Conservation (phyloP, 2,888 invertebrate species). For the Galerucella pusilla region DNA sequence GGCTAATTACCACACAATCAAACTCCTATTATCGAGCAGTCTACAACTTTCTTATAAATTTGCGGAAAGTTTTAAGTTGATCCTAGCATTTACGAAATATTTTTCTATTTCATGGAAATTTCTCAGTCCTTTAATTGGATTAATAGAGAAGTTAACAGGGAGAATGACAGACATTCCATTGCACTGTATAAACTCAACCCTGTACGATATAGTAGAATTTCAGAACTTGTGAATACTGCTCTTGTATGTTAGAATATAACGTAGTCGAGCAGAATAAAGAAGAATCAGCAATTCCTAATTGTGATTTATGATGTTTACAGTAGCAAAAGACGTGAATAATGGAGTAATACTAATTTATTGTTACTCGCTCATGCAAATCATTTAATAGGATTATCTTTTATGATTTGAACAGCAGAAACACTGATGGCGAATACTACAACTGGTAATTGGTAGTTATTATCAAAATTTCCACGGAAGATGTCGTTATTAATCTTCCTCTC, state of each 20-base stretch:
- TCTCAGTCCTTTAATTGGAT: too few relatives aligned
- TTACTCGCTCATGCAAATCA: conserved; percentile 62
- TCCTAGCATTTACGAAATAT: too few relatives aligned
- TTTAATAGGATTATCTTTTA: conserved; percentile 60
- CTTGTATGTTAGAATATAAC: conserved; percentile 1
- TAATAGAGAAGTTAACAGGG: too few relatives aligned
- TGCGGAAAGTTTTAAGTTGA: too few relatives aligned
- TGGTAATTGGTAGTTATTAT: background rate
- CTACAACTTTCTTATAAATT: too few relatives aligned
- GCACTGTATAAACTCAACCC: too few relatives aligned
- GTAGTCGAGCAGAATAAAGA: conserved; percentile 36
- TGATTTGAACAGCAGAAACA: background rate
- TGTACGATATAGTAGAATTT: background rate
- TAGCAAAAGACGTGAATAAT: conserved; percentile 60
- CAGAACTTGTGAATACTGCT: conserved; percentile 13
- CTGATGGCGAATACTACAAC: conserved; percentile 2
- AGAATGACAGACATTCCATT: too few relatives aligned
- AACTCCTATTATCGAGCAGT: too few relatives aligned
- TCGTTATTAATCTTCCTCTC: background rate
- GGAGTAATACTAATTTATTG: conserved; percentile 64
- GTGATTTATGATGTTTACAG: conserved; percentile 62
- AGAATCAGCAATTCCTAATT: conserved; percentile 60
- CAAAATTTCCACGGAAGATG: background rate
- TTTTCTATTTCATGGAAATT: too few relatives aligned
- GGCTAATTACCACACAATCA: too few relatives aligned